Evolutionary conservation across 2,888 invertebrate genomes (phyloP).

Genomic region (Kryphioiulus occultus): DNA sequence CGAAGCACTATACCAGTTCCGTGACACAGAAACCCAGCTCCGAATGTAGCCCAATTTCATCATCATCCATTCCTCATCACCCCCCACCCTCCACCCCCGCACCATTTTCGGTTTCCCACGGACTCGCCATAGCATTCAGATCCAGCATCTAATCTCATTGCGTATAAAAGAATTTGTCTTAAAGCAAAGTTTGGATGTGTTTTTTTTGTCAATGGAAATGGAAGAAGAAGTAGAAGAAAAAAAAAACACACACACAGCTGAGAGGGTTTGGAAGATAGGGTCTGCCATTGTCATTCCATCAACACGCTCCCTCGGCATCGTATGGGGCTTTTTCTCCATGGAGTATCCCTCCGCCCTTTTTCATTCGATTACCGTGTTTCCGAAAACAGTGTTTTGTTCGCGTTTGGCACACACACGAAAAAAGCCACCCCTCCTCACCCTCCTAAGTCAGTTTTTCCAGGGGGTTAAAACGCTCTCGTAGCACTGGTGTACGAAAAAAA

Average conservation of each 20-base stretch:
- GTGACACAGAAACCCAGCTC: not conserved
- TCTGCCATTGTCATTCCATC: slow-evolving; percentile 31
- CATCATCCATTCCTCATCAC: not conserved
- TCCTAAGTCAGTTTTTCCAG: not conserved
- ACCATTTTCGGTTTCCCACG: not conserved
- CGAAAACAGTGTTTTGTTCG: not conserved
- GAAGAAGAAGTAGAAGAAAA: not conserved
- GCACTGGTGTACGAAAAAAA: not conserved
- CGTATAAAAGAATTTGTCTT: slow-evolving; percentile 18
- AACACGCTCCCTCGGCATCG: not conserved
- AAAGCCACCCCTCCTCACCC: not conserved
- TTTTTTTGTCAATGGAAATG: not conserved
- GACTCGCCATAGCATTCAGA: not conserved
- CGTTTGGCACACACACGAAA: not conserved
- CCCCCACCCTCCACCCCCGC: not conserved
- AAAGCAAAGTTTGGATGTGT: not conserved
- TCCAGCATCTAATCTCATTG: slow-evolving; percentile 18
- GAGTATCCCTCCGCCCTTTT: not conserved
- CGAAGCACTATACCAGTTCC: not conserved
- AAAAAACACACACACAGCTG: not conserved
- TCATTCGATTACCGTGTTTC: slow-evolving; percentile 24
- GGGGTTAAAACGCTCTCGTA: not conserved
- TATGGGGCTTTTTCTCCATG: not conserved
- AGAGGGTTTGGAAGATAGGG: not conserved
- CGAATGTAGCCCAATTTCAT: not conserved